A percentile compares a stretch with the other conserved stretches of the same genome.
These are phyloP conservation scores for Campylorhamphus procurvoides DNA, from an alignment of 2,113 vertebrate genomes.

Conservation along the genomic window DNA sequence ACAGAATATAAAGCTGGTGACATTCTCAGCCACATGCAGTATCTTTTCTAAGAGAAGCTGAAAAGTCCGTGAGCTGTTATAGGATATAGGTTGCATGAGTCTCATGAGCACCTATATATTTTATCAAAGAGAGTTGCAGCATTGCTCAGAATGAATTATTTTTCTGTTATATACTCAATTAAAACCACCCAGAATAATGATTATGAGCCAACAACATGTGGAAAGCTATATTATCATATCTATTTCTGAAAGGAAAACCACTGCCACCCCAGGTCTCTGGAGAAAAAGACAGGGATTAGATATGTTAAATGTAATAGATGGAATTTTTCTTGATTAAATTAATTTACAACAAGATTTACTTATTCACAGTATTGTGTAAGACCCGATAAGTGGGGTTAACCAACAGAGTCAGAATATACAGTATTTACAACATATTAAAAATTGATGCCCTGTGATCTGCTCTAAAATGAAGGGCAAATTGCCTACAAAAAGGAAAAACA, in stretches of 20 bases:
- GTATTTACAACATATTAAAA: not conserved
- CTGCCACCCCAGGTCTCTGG: not conserved
- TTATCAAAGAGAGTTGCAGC: not conserved
- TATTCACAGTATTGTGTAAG: not conserved
- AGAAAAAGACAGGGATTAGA: not conserved
- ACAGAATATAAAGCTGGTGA: not conserved
- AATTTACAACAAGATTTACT: not conserved
- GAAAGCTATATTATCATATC: not conserved
- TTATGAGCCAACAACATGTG: not conserved
- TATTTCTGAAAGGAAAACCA: not conserved
- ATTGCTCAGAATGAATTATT: not conserved
- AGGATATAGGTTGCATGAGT: not conserved
- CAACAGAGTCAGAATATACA: not conserved
- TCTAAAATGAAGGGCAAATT: not conserved
- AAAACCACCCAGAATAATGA: not conserved
- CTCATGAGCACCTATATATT: not conserved
- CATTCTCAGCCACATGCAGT: not conserved
- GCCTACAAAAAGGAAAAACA: not conserved
- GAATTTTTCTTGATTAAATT: not conserved
- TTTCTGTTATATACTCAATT: not conserved
- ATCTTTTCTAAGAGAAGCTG: not conserved
- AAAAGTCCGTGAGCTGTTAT: not conserved
- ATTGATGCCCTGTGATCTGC: not conserved
- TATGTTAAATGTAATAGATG: not conserved
- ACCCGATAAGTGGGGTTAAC: rapidly evolving